Percentiles rank a stretch among this genome's conserved stretches.
Conservation (phyloP, 1,140 invertebrate genomes). For the Drosophila parabipectinata region DNA sequence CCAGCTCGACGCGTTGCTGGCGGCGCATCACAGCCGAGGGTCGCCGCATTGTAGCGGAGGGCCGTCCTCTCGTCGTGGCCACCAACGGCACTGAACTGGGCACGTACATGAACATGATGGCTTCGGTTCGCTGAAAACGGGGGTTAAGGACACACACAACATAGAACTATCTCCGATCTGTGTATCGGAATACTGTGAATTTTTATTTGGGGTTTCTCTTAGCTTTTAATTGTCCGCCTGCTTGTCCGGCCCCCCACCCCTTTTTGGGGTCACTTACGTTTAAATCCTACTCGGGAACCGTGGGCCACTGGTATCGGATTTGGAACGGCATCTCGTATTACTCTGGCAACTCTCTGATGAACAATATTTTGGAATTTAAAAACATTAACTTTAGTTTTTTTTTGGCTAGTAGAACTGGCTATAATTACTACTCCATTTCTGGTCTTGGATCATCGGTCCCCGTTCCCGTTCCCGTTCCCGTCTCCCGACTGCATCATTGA, state of each 20-base stretch:
- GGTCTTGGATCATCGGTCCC: not conserved
- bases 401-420: no score
- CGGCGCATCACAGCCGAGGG: not conserved
- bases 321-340: no score
- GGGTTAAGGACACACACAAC: not conserved
- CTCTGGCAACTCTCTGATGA: not conserved
- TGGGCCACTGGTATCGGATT: not conserved
- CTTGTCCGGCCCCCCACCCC: not conserved
- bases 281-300: conserved; percentile 10
- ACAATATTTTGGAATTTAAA: not conserved
- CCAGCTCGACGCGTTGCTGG: not conserved
- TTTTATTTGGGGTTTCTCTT: conserved; percentile 29
- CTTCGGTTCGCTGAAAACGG: not conserved
- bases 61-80: not conserved
- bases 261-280: not conserved
- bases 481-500: no score
- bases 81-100: not conserved
- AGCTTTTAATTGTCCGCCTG: conserved; percentile 22
- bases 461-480: conserved; percentile 4
- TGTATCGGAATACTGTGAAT: conserved; percentile 42
- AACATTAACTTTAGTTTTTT: not conserved
- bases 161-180: not conserved
- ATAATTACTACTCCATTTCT: not conserved
- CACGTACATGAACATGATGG: not conserved
- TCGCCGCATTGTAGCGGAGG: not conserved